Evolutionary conservation across 2,888 invertebrate genomes (phyloP), one percentile per base, ranked within the genome.

Genomic region (Seira ritae): DNA sequence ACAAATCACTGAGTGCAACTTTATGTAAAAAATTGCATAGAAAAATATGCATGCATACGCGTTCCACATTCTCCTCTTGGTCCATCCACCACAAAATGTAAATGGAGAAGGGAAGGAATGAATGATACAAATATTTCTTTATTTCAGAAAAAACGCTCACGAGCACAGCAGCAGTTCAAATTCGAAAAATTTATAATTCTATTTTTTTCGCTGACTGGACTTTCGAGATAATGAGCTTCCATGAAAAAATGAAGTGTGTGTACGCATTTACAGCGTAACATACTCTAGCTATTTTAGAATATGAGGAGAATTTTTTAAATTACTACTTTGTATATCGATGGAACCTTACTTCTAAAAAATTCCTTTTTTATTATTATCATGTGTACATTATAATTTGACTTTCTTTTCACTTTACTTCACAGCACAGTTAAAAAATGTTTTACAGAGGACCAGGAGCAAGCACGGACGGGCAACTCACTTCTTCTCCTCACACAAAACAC

Each of bases 361-460:
- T 42, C 42, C 42, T 42, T 42, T n/a, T n/a, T n/a, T n/a, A n/a
- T n/a, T 42, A 42, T 42, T 42, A 42, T 42, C 42, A 42, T 42
- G 42, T 42, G 42, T 12, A 42, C 42, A 42, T 42, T 42, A 6
- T 42, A 42, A 42, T 42, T 42, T 42, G 42, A 42, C 42, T 42
- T 42, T 42, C 42, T 42, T 42, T 42, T 42, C 42, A 42, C 42
- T 42, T 42, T 42, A n/a, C n/a, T n/a, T n/a, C n/a, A n/a, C n/a
- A n/a, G 42, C 12, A 80, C 60, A 42, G 62, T 68, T 75, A 70
- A 75, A 70, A 42, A n/a, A n/a, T n/a, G 6, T 42, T 42, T 80
- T 80, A 74, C 80, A 73, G 69, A 80, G 69, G 75, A 75, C 80
- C 80, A 75, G 42, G 42, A 42, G 42, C 42, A 42, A 42, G 42